Evolutionary conservation across 2,888 invertebrate genomes (phyloP).

Genomic region (Tridacna gigas): DNA sequence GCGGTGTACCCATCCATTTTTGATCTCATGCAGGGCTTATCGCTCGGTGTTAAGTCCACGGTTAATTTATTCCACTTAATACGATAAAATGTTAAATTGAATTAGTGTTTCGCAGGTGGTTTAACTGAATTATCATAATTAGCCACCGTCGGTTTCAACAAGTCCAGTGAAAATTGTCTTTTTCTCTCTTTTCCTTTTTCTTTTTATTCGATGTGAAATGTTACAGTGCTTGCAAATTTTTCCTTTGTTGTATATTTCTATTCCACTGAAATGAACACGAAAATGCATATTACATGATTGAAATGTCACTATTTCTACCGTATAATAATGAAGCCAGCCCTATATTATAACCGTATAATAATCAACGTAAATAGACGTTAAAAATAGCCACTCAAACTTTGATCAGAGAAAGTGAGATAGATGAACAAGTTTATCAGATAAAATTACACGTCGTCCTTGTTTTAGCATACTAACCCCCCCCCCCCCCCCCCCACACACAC

Average conservation of each 20-base stretch:
- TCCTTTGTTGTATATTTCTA: background rate
- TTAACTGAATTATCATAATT: conserved; percentile 21
- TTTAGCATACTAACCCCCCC: background rate
- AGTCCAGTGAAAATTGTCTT: background rate
- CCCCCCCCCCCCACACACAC: too few species aligned
- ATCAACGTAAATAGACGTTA: conserved; percentile 13
- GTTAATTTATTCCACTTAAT: conserved; percentile 22
- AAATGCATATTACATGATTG: background rate
- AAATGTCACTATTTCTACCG: background rate
- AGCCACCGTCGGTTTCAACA: background rate
- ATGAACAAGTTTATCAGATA: background rate
- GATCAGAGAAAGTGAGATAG: conserved; percentile 52
- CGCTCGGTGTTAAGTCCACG: background rate
- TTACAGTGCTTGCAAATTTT: too few species aligned
- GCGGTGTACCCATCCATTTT: conserved; percentile 32
- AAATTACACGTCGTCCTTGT: background rate
- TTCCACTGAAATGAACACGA: background rate
- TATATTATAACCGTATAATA: conserved; percentile 1
- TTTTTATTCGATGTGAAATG: too few species aligned
- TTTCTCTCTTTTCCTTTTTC: background rate
- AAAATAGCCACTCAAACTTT: conserved; percentile 50
- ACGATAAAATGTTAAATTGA: conserved; percentile 31
- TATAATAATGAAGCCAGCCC: background rate
- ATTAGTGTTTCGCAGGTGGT: conserved; percentile 24
- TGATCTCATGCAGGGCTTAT: conserved; percentile 11